Evolutionary conservation across 2,797 vertebrate species (phyloP), one percentile per base, ranked within the genome.

Genomic region (Argentina silus): DNA sequence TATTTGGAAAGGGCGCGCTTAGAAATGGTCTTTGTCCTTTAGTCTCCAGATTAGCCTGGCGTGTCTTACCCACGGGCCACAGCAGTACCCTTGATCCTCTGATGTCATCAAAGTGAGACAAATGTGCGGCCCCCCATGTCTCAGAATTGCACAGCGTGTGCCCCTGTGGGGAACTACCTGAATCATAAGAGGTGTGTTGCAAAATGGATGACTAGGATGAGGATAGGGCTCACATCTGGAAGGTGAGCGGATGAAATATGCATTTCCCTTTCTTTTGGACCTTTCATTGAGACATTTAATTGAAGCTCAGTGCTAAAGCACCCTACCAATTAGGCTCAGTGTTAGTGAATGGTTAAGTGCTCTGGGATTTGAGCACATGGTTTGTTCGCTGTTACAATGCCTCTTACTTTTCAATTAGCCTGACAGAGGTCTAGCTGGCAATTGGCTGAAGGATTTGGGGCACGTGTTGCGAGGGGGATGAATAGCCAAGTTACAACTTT

Each of bases 201-300:
- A 66, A 66, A 66, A 66, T 48, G 61, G 42, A 45, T 27, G 19
- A 50, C 64, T 36, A 36, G 27, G 27, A 36, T 4, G 27, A 36
- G 27, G 27, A 2, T 36, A 69, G 53, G 64, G 57, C 7, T 62
- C 19, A 51, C 55, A 42, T 63, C 77, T 65, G 74, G 75, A 61
- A 74, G 75, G 56, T 72, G 71, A 74, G 78, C 62, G 12, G 55
- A 80, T 77, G 14, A 75, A 60, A 70, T 75, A 78, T 73, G 68
- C 68, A 80, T 86, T 81, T 80, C 72, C 72, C 47, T 70, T 43
- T 69, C 84, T 64, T 79, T 82, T 78, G 67, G 72, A 77, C 60
- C 75, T 87, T 78, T 70, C 78, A 78, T 42, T 62, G 65, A 61
- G 80, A 77, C 75, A 81, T 79, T 81, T 87, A 84, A 86, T 81